Base-by-base conservation (phyloP, 2,888 invertebrate species). In the Apodemia hepburni region DNA sequence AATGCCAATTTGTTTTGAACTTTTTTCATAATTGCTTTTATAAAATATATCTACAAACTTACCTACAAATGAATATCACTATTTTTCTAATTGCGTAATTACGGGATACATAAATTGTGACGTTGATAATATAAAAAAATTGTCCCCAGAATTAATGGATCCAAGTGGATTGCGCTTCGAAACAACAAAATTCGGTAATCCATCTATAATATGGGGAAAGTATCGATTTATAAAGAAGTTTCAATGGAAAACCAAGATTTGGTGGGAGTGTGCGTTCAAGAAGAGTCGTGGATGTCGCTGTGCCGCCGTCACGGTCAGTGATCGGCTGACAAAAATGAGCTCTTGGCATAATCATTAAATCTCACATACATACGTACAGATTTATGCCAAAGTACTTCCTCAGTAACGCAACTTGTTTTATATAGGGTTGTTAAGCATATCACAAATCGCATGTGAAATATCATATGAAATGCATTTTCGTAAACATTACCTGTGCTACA, bases 261-360 rank as follows among this genome's bases (percentile, higher is more conserved):
- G 87, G 86, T 89, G 88, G 89, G 87, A 87, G 72, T 89, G 89
- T 59, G 78, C 79, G 0, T 79, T 80, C 0, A 79, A 85, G 68
- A 88, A 85, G 77, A 77, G 69, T 12, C 69, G 67, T 15, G 80
- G 81, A 0, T 90, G 89, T 68, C 78, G 81, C 3, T 88, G 88
- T 64, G 75, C 85, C 7, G 83, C 82, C 7, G 86, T 87, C 63
- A 89, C 89, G 6, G 76, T 82, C 2, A 77, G 85, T 29, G 79
- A 85, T 51, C 74, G 82, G 3, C 76, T 88, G 4, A 73, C 85
- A 60, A 87, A 87, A 63, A 74, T 87, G 17, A 87, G 80, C 27
- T 85, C 86, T 0, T 87, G 85, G 85, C 88, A 88, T 68, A 87
- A 85, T 64, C 87, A 88, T 72, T 78, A 17, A 47, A 7, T 17